Percentiles rank a stretch among this genome's conserved stretches.
Conservation (phyloP, 2,797 vertebrate species). For the Poeciliopsis gracilis region DNA sequence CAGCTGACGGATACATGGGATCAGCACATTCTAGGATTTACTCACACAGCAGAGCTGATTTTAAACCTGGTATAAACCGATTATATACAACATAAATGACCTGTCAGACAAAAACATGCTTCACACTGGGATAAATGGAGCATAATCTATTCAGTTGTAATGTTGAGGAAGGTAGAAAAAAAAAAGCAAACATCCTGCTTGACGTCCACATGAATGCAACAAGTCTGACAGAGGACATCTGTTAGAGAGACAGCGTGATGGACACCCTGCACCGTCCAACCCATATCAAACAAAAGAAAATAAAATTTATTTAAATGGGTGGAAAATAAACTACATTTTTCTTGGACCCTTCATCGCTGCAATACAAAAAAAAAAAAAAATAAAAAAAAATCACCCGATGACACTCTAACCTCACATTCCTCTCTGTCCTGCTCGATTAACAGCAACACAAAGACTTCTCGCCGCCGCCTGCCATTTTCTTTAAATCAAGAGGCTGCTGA, state of each 20-base stretch:
- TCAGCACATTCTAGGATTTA: not conserved
- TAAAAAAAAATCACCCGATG: constrained; percentile 6
- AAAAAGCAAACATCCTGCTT: not conserved
- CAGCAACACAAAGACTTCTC: constrained; percentile 34
- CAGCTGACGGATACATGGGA: not conserved
- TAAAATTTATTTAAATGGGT: not conserved
- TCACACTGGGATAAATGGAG: not conserved
- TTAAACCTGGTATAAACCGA: not conserved
- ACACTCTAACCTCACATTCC: constrained; percentile 63
- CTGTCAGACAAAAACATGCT: not conserved
- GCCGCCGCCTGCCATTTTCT: constrained; percentile 49
- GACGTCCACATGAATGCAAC: not conserved
- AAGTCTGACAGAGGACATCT: not conserved
- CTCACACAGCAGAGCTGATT: not conserved
- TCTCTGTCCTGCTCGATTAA: constrained; percentile 62
- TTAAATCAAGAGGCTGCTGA: constrained; percentile 58
- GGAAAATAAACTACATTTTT: constrained; percentile 13
- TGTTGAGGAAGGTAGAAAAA: not conserved
- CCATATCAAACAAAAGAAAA: not conserved
- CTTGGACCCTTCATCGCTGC: constrained; percentile 5
- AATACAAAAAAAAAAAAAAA: not conserved
- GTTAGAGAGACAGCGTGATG: constrained; percentile 6
- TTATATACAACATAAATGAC: not conserved
- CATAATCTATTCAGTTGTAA: not conserved
- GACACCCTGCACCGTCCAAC: constrained; percentile 16